A percentile compares a stretch with the other conserved stretches of the same genome.
phyloP scores from a whole-genome alignment of 92 coral and sea anemone genomes.

The Porites evermanni region DNA sequence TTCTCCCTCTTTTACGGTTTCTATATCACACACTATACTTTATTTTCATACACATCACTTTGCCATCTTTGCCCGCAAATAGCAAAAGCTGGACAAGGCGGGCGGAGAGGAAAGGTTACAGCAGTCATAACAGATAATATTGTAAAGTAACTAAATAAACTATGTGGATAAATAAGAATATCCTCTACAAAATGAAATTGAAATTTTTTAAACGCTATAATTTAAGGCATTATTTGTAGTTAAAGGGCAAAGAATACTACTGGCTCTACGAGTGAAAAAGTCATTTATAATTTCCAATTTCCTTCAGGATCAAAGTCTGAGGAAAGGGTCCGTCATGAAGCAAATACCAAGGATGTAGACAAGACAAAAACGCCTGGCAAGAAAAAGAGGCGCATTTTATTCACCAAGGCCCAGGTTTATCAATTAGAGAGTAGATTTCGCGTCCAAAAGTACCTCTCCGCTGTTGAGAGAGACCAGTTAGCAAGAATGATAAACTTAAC shows the following conservation, averaged over 20 bases:
- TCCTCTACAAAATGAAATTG: no score
- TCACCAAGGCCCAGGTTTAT: conserved; percentile 92
- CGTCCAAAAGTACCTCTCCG: conserved; percentile 94
- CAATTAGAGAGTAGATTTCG: conserved; percentile 96
- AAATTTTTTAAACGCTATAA: background rate
- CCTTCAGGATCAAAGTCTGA: background rate
- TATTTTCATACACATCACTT: no score
- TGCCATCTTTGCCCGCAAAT: no score
- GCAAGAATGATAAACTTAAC: conserved; percentile 96
- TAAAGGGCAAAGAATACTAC: no score
- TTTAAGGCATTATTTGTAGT: background rate
- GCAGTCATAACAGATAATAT: no score
- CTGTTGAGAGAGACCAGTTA: conserved; percentile 94
- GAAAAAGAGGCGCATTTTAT: conserved; percentile 88
- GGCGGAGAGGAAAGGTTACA: no score
- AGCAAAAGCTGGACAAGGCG: no score
- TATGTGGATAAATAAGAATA: no score
- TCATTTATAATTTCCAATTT: background rate
- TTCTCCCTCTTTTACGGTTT: no score
- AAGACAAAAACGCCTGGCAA: conserved; percentile 46
- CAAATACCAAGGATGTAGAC: conserved; percentile 30
- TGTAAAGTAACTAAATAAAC: no score
- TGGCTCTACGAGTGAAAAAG: background rate
- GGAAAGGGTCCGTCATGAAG: background rate
- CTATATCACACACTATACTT: no score